Percentiles rank a stretch among this genome's conserved stretches.
phyloP scores from a whole-genome alignment of 2,797 vertebrate species.

The Anableps anableps region DNA sequence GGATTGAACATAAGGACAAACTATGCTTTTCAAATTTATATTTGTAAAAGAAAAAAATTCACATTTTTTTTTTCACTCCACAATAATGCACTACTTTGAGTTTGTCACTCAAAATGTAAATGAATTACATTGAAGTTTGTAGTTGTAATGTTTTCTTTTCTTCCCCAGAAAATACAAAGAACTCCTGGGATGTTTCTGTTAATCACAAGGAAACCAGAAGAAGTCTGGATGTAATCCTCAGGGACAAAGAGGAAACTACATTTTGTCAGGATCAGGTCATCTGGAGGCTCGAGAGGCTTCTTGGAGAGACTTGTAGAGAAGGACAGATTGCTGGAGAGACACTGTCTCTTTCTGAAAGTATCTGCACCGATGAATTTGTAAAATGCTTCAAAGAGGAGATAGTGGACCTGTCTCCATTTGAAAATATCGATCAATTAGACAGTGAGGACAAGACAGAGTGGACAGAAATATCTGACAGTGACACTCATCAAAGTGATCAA shows the following conservation, averaged over 20 bases:
- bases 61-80: not conserved
- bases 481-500: constrained; percentile 8
- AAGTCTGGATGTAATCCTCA: constrained; percentile 19
- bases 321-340: constrained; percentile 45
- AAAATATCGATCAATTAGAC: constrained; percentile 18
- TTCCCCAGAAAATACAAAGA: constrained; percentile 43
- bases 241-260: constrained; percentile 32
- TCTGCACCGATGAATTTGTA: constrained; percentile 85
- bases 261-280: constrained; percentile 72
- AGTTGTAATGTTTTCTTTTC: constrained; percentile 14
- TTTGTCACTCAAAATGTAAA: not conserved
- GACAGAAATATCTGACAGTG: constrained; percentile 26
- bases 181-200: constrained; percentile 5
- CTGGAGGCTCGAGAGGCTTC: constrained; percentile 77
- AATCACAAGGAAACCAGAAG: constrained; percentile 12
- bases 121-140: not conserved
- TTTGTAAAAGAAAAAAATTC: not conserved
- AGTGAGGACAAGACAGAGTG: constrained; percentile 18
- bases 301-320: constrained; percentile 43
- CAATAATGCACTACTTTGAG: not conserved
- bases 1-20: no score
- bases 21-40: no score
- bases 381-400: constrained; percentile 77
- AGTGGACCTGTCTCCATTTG: constrained; percentile 60
- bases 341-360: constrained; percentile 71